Evolutionary conservation across 2,888 invertebrate species (phyloP), one percentile per base, ranked within the genome.

Genomic region (Lamproptera curius): DNA sequence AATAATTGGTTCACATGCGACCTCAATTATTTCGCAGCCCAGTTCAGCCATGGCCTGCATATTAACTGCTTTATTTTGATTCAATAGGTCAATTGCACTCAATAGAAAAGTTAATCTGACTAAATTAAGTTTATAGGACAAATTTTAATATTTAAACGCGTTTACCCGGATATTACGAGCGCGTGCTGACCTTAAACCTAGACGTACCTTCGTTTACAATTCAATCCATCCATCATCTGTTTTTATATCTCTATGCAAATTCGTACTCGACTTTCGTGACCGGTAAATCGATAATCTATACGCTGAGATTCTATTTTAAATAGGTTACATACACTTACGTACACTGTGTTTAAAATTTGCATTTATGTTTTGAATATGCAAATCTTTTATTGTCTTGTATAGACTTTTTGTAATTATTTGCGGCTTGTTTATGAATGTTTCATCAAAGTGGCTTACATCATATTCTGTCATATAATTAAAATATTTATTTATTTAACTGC

Each of bases 131-230:
- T 36, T 41, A 14, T 11, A 33, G 6, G 9, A 17, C 44, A 45
- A 31, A 31, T n/a, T 31, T 9, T 34, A 41, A n/a, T 20, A 28
- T 15, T 9, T 28, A 23, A 17, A 13, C 23, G 34, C 17, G 37
- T 23, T 53, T 53, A 73, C 61, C 75, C 76, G 80, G 81, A 80
- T 76, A 62, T 65, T 61, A 60, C 56, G 54, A 55, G 59, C 63
- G 9, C 69, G 64, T 43, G 70, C 65, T 71, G 73, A 73, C 76
- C 76, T 79, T 71, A 61, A 54, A 61, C 61, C 69, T 73, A 67
- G 62, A 56, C 70, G 71, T 64, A 67, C 68, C 42, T 42, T 67
- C 61, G 57, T 70, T 71, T 62, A 60, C 64, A 61, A 59, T 67
- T 70, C 73, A 70, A 76, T 62, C 20, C 20, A 20, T 20, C 6